Evolutionary conservation across 1,140 invertebrate genomes (phyloP), one percentile per base, ranked within the genome.

Genomic region (Acromyrmex charruanus): DNA sequence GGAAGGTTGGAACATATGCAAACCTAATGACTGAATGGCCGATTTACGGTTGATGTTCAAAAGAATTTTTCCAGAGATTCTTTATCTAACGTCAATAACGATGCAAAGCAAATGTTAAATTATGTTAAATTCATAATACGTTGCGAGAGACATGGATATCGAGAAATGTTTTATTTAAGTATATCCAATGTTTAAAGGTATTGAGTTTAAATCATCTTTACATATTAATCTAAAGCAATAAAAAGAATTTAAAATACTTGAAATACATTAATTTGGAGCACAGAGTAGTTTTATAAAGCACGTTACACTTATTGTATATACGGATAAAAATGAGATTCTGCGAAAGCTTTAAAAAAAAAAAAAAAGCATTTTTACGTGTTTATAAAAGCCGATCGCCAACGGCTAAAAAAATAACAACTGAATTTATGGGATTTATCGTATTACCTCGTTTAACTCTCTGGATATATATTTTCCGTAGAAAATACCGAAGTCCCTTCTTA

Each of bases 1-100:
- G 25, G 14, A 74, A 75, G 35, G 25, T 14, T 28, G 39, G 14
- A 61, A 63, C 68, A 25, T 74, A 72, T 59, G 21, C 39, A 59
- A 82, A 82, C 18, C 28, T 21, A n/a, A 10, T 35, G 16, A 31
- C 39, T 18, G 39, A 31, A 63, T 61, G 6, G 25, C 10, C 53
- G 55, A 51, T 74, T 82, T 59, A 18, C 18, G 53, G 49, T 25
- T 84, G 31, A 31, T 39, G 39, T 59, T 49, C 68, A 63, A 75
- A 51, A 14, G n/a, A n/a, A 69, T 55, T 35, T 69, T 69, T 28
- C 1, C 63, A 16, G 14, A 66, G 14, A 18, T 35, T 68, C 28
- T 53, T n/a, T 35, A 35, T 35, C 6, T 14, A 14, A 66, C 28
- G 31, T 28, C 3, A 7, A 7, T 3, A 49, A 14, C 59, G 12